These are phyloP conservation scores for Drosophila mulleri DNA, from an alignment of 2,888 invertebrate genomes.

Conservation along the genomic window DNA sequence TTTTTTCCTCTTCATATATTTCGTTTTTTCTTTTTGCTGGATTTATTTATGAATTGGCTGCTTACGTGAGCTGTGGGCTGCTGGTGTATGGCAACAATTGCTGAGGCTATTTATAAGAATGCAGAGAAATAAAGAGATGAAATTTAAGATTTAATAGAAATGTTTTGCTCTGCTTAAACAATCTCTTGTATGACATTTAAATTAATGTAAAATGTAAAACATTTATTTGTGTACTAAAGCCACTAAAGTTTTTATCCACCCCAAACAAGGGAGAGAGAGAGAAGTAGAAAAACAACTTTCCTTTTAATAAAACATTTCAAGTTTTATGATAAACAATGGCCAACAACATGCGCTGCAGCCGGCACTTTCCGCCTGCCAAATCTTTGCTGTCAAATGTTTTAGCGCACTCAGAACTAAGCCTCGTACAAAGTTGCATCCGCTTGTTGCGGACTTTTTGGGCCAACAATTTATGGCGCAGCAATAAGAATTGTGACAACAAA, in stretches of 20 bases:
- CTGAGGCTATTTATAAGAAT: background rate
- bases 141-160: background rate
- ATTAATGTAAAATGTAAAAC: background rate
- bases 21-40: conserved; percentile 20
- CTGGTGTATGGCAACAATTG: background rate
- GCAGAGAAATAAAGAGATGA: conserved; percentile 8
- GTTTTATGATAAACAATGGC: conserved; percentile 27
- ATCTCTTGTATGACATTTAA: background rate
- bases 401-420: conserved; percentile 25
- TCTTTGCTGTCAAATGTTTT: conserved; percentile 14
- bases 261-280: background rate
- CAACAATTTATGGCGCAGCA: conserved; percentile 60
- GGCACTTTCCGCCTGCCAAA: conserved; percentile 21
- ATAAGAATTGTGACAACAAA: conserved; percentile 48
- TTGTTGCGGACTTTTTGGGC: conserved; percentile 31
- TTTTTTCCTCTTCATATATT: background rate
- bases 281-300: background rate
- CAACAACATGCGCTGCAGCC: conserved; percentile 36
- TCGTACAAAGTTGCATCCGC: conserved; percentile 45
- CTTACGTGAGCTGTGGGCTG: background rate
- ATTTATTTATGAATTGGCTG: conserved; percentile 46
- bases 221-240: background rate
- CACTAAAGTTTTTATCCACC: conserved; percentile 11
- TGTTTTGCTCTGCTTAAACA: background rate
- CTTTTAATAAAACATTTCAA: conserved; percentile 38